Evolutionary conservation across 1,140 invertebrate species (phyloP), one percentile per base, ranked within the genome.

Genomic region (Drosophila carrolli): DNA sequence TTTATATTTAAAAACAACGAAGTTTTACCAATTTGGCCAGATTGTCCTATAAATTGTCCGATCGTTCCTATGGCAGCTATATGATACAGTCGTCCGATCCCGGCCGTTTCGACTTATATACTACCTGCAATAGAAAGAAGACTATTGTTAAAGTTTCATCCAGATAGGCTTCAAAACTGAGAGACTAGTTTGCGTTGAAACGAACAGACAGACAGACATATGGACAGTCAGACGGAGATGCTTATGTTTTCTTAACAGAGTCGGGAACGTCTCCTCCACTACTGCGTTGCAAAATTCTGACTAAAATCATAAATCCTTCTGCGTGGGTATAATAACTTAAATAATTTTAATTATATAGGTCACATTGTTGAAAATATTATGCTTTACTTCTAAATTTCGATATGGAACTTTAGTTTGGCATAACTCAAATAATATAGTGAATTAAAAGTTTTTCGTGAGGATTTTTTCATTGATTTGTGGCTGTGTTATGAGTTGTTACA

Each of bases 91-190:
- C 48, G 48, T 50, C 48, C n/a, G 48, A 35, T 50, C n/a, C 5
- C 27, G 27, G 48, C 29, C 29, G 7, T 50, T 32, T n/a, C 27
- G 48, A 50, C 48, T 9, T 32, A 50, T 5, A 50, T 50, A 35
- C 48, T 50, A 50, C 48, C 48, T 50, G 48, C 48, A 50, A 50
- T 50, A 50, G 48, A 50, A 50, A 50, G 48, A 50, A 50, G 48
- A 50, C 48, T 50, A 50, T 50, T 10, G 27, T 50, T 50, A 50
- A 50, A 50, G 48, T 50, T 50, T 32, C 48, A 50, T 32, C 27
- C 48, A 14, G 29, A 5, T 32, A 32, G 27, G 27, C 48, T 29
- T 50, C 48, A 50, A 50, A 50, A 32, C 29, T 10, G 48, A 50
- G 13, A 29, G n/a, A 32, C 48, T 50, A 32, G n/a, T 50, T 50